Evolutionary conservation across 2,888 invertebrate genomes (phyloP).

Genomic region (Epistrophella euchroma): DNA sequence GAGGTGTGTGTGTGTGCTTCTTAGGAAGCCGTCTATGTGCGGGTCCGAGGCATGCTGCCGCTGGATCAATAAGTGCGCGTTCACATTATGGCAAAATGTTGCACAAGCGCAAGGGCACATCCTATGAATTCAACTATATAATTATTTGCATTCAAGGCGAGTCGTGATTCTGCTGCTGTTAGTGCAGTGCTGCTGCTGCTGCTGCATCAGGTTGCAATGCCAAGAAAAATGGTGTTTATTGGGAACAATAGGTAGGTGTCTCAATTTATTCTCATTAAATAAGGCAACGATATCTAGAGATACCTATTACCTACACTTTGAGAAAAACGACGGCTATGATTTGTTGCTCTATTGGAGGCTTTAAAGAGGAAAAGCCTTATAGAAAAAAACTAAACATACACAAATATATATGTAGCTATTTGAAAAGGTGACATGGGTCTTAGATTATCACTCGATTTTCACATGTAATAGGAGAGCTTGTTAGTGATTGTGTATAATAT

Average conservation of each 20-base stretch:
- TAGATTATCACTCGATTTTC: slow-evolving; percentile 48
- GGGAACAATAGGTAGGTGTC: slow-evolving; percentile 75
- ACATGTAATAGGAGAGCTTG: slow-evolving; percentile 49
- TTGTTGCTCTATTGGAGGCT: slow-evolving; percentile 57
- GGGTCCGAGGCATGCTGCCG: slow-evolving; percentile 57
- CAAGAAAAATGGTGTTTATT: slow-evolving; percentile 59
- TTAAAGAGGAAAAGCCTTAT: slow-evolving; percentile 28
- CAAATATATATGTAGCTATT: not conserved
- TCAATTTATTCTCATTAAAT: slow-evolving; percentile 76
- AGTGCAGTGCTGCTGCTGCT: not conserved
- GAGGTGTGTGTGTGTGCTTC: slow-evolving; percentile 66
- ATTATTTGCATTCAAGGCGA: slow-evolving; percentile 26
- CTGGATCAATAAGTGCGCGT: slow-evolving; percentile 60
- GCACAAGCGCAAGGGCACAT: slow-evolving; percentile 51
- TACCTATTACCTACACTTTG: not conserved
- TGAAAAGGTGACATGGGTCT: slow-evolving; percentile 42
- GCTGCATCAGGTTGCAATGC: slow-evolving; percentile 30
- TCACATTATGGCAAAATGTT: slow-evolving; percentile 53
- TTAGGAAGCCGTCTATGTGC: slow-evolving; percentile 72
- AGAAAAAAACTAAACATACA: not conserved
- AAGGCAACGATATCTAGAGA: slow-evolving; percentile 36
- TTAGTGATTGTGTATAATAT: slow-evolving; percentile 38
- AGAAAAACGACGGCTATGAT: slow-evolving; percentile 50
- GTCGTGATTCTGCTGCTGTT: slow-evolving; percentile 33
- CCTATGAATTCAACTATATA: slow-evolving; percentile 15